Conservation (phyloP, 1,140 invertebrate genomes). For the Elysia chlorotica region DNA sequence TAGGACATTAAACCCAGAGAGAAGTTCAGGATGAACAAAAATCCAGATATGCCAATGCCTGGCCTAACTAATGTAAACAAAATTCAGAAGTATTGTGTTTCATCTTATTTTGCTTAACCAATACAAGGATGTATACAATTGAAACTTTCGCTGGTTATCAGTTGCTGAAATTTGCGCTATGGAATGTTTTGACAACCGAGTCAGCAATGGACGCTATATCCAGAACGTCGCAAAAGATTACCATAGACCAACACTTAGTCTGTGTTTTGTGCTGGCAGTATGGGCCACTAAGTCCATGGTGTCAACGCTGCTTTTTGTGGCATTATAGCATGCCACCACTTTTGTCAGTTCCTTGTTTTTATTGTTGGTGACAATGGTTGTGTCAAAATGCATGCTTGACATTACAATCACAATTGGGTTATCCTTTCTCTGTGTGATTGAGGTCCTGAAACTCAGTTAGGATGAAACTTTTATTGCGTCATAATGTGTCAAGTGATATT, state of each 20-base stretch:
- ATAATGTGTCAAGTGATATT: neutral
- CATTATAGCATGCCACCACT: slow-evolving; percentile 60
- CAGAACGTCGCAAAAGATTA: slow-evolving; percentile 35
- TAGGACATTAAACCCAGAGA: too few species aligned
- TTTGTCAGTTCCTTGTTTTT: slow-evolving; percentile 40
- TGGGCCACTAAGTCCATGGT: slow-evolving; percentile 38
- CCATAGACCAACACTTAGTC: slow-evolving; percentile 35
- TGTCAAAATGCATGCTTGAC: neutral
- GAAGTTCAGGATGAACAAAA: too few species aligned
- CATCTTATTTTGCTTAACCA: too few species aligned
- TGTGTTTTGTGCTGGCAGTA: slow-evolving; percentile 25
- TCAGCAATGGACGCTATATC: slow-evolving; percentile 27
- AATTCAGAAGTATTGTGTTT: too few species aligned
- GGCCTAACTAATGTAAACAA: too few species aligned
- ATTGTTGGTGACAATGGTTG: neutral
- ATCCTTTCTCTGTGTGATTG: neutral
- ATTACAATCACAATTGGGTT: neutral
- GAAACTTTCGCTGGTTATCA: neutral
- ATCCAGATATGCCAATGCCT: too few species aligned
- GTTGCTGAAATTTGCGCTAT: neutral
- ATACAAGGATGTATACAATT: neutral
- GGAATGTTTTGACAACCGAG: neutral
- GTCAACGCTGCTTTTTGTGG: slow-evolving; percentile 63
- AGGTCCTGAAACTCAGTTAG: neutral
- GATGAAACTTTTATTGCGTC: neutral